A percentile compares a stretch with the other conserved stretches of the same genome.
Evolutionary conservation across 2,888 invertebrate genomes (phyloP).

Genomic region (Eulithis prunata): DNA sequence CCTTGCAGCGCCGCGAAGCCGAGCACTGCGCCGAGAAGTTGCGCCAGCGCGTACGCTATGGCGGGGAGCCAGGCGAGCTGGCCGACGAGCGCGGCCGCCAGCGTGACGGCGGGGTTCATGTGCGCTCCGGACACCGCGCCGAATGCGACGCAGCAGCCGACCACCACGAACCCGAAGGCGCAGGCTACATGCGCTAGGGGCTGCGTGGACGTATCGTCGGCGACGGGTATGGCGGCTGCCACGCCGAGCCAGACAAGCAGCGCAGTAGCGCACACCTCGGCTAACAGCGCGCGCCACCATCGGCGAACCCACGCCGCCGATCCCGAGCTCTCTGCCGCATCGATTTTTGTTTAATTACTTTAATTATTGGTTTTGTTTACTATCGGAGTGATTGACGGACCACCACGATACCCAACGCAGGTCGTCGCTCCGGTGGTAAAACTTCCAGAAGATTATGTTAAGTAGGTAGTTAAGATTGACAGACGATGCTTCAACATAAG

Average conservation of each 20-base stretch:
- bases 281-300: constrained; percentile 71
- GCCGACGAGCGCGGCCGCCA: constrained; percentile 85
- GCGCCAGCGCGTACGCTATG: constrained; percentile 59
- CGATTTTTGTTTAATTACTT: too few species aligned
- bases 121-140: constrained; percentile 91
- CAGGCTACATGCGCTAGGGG: constrained; percentile 64
- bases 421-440: too few species aligned
- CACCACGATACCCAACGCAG: too few species aligned
- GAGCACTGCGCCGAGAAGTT: constrained; percentile 60
- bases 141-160: constrained; percentile 71
- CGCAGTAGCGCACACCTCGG: constrained; percentile 68
- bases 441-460: too few species aligned
- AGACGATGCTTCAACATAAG: too few species aligned
- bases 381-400: too few species aligned
- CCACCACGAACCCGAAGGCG: constrained; percentile 70
- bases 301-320: constrained; percentile 43
- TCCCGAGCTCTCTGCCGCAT: too few species aligned
- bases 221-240: constrained; percentile 40
- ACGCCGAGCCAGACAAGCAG: constrained; percentile 51
- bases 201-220: constrained; percentile 41
- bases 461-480: too few species aligned
- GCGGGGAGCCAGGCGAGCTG: constrained; percentile 66
- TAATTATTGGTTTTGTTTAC: too few species aligned
- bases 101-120: constrained; percentile 91
- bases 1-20: constrained; percentile 59